A percentile compares a stretch with the other conserved stretches of the same genome.
Evolutionary conservation across 2,888 invertebrate genomes (phyloP).

Genomic region (Euclidia mi): DNA sequence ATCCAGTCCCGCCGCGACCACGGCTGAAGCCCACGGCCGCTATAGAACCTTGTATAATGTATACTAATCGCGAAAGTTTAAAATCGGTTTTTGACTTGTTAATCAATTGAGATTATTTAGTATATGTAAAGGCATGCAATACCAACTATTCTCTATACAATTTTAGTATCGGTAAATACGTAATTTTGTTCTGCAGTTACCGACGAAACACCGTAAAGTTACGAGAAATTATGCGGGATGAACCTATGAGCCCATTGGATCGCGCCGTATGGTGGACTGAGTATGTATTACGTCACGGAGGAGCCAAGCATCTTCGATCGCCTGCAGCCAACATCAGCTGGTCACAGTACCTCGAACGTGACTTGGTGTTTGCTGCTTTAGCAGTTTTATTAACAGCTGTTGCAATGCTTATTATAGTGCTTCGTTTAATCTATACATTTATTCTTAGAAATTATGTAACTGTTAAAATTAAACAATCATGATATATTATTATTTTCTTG

Average conservation of each 20-base stretch:
- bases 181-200: slow-evolving; percentile 10
- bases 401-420: neutral
- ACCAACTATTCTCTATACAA: too few relatives aligned
- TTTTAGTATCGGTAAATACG: too few relatives aligned
- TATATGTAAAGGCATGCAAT: too few relatives aligned
- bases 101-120: too few relatives aligned
- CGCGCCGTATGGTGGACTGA: slow-evolving; percentile 66
- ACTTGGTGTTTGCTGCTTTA: slow-evolving; percentile 40
- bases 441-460: neutral
- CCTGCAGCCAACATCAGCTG: slow-evolving; percentile 65
- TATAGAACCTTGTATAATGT: too few relatives aligned
- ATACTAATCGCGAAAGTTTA: too few relatives aligned
- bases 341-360: slow-evolving; percentile 61
- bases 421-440: slow-evolving; percentile 1
- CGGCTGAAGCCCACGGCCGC: too few relatives aligned
- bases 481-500: too few relatives aligned
- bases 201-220: slow-evolving; percentile 20
- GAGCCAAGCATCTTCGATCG: slow-evolving; percentile 74
- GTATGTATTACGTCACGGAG: slow-evolving; percentile 76
- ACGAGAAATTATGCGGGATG: slow-evolving; percentile 20
- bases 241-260: slow-evolving; percentile 43
- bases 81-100: too few relatives aligned
- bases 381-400: neutral
- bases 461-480: too few relatives aligned
- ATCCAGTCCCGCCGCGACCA: too few relatives aligned